These are phyloP conservation scores for Prionchulus punctatus DNA, from an alignment of 2,888 invertebrate genomes.

Conservation along the genomic window DNA sequence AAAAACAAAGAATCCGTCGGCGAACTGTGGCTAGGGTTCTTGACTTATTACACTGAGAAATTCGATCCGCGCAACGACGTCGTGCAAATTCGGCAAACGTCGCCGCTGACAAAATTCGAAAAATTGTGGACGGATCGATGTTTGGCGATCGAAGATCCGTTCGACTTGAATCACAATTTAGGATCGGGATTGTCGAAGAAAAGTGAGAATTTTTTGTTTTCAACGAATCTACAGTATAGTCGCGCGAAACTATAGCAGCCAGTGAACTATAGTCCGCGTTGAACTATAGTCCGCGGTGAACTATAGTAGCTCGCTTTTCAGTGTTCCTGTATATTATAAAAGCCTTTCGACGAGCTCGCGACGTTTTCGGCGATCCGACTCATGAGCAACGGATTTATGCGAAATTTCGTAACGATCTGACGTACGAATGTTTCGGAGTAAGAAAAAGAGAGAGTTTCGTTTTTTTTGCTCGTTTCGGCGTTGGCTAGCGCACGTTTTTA, in stretches of 20 bases:
- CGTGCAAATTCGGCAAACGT: conserved; percentile 17
- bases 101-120: conserved; percentile 38
- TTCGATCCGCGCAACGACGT: conserved; percentile 13
- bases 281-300: not conserved
- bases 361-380: conserved; percentile 33
- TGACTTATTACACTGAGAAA: conserved; percentile 42
- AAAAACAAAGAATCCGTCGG: conserved; percentile 34
- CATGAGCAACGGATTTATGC: not conserved
- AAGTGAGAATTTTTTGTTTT: conserved; percentile 36
- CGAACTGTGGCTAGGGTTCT: conserved; percentile 41
- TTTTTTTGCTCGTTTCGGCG: not conserved
- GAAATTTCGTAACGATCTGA: not conserved
- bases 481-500: not conserved
- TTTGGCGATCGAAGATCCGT: conserved; percentile 48
- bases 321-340: conserved; percentile 40
- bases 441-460: not conserved
- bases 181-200: conserved; percentile 42
- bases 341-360: conserved; percentile 34
- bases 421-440: not conserved
- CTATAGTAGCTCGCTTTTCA: conserved; percentile 21
- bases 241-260: not conserved
- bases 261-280: not conserved
- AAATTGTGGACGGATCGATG: conserved; percentile 43
- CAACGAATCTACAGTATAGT: too few species aligned
- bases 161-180: conserved; percentile 44